Base-by-base conservation (phyloP, 2,113 vertebrate species). In the Hylia prasina region DNA sequence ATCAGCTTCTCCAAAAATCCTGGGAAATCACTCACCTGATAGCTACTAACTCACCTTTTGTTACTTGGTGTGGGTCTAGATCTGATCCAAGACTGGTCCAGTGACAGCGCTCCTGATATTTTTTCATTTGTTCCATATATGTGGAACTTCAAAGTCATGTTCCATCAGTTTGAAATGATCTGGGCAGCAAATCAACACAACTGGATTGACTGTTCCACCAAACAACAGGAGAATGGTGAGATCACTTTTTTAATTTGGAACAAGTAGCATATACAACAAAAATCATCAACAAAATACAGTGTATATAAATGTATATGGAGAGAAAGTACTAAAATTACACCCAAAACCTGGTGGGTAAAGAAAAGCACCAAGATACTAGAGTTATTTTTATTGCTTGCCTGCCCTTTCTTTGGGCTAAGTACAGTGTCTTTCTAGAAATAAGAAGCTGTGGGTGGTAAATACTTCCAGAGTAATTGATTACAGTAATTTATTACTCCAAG, bases 151-250 rank as follows among this genome's bases (percentile, higher is more conserved):
- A 99, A 99, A 97, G 92, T 99, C 42, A 99, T 99, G 97, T 99
- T 99, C 97, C 99, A 99, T 97, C 99, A 99, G 61, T 99, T 99
- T 97, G 99, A 99, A 97, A 99, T 99, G 99, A 99, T 99, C 92
- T 99, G 99, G 99, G 99, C 99, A 13, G 99, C 99, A 82, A 99
- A 99, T 98, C 99, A 99, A 60, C 99, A 99, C 94, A 99, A 99
- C 94, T 99, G 99, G 99, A 98, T 99, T 28, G 99, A 99, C 92
- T 99, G 99, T 94, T 99, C 99, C 80, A 99, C 99, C 84, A 99
- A 99, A 95, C 99, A 99, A 45, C 99, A 99, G 86, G 99, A 99
- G 98, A 99, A 99, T 89, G 99, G 99, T 99, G 89, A 98, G 98
- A 68, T 40, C 2, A 4, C 19, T 56, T 63, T 45, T 81, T 79